A percentile compares a stretch with the other conserved stretches of the same genome.
phyloP scores from a whole-genome alignment of 92 coral and sea anemone genomes.

The Siderastrea siderea region DNA sequence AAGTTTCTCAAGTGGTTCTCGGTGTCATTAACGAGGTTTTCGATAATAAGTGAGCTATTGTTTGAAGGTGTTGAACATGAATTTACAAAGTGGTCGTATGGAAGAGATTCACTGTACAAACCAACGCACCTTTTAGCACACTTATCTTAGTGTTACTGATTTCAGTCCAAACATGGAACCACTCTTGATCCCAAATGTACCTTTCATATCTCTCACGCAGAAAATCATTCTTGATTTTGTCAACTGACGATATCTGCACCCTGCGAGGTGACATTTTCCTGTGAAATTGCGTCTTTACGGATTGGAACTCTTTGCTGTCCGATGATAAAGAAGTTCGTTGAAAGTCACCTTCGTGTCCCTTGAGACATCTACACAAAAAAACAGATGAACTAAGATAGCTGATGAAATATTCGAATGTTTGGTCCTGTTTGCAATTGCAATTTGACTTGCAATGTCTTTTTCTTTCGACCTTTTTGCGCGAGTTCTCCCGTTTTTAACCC shows the following conservation, averaged over 20 bases:
- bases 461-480: too few relatives aligned
- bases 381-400: neutral
- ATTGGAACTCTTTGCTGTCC: neutral
- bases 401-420: neutral
- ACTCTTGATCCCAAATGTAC: neutral
- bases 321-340: constrained; percentile 2
- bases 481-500: too few relatives aligned
- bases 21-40: too few relatives aligned
- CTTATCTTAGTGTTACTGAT: too few relatives aligned
- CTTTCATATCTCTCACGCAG: constrained; percentile 18
- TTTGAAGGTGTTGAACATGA: too few relatives aligned
- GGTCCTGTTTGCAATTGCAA: neutral
- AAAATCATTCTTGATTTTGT: neutral
- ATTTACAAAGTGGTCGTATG: too few relatives aligned
- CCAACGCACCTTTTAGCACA: too few relatives aligned
- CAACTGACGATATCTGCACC: neutral
- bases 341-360: neutral
- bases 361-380: neutral
- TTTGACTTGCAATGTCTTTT: too few relatives aligned
- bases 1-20: too few relatives aligned
- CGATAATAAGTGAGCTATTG: too few relatives aligned
- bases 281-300: constrained; percentile 1
- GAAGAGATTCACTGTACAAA: too few relatives aligned
- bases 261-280: neutral
- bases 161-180: too few relatives aligned